Conservation (phyloP, 2,113 vertebrate species). For the Lagopus muta region DNA sequence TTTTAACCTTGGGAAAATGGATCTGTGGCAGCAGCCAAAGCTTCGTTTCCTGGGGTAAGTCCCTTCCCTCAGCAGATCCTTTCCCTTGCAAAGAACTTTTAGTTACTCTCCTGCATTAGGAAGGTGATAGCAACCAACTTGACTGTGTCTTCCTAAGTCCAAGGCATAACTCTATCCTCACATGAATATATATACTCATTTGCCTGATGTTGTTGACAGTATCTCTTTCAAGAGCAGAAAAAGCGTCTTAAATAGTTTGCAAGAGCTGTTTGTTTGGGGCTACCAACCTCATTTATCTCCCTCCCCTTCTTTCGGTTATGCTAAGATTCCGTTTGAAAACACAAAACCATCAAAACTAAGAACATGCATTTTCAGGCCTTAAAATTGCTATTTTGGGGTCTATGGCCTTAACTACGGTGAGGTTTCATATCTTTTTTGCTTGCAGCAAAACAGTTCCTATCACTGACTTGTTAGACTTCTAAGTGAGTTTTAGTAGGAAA, state of each 20-base stretch:
- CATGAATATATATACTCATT: not conserved
- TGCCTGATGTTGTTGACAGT: not conserved
- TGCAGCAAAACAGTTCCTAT: not conserved
- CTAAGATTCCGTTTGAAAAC: not conserved
- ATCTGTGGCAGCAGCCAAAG: not conserved
- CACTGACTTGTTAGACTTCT: not conserved
- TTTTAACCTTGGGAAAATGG: constrained; percentile 51
- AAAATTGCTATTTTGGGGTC: not conserved
- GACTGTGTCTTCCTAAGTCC: not conserved
- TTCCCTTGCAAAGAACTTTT: not conserved
- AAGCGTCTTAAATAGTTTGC: not conserved
- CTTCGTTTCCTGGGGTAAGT: not conserved
- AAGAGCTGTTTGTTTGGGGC: not conserved
- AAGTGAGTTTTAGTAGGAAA: not conserved
- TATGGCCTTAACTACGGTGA: not conserved
- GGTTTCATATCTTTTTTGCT: not conserved
- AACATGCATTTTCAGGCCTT: not conserved
- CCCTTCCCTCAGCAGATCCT: not conserved
- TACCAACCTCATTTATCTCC: not conserved
- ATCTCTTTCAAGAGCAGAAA: not conserved
- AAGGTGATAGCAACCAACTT: not conserved
- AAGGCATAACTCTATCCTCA: not conserved
- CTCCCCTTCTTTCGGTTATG: not conserved
- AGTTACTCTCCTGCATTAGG: not conserved
- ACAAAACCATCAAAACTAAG: not conserved